Evolutionary conservation across 2,113 vertebrate genomes (phyloP).

Genomic region (Platysteira castanea): DNA sequence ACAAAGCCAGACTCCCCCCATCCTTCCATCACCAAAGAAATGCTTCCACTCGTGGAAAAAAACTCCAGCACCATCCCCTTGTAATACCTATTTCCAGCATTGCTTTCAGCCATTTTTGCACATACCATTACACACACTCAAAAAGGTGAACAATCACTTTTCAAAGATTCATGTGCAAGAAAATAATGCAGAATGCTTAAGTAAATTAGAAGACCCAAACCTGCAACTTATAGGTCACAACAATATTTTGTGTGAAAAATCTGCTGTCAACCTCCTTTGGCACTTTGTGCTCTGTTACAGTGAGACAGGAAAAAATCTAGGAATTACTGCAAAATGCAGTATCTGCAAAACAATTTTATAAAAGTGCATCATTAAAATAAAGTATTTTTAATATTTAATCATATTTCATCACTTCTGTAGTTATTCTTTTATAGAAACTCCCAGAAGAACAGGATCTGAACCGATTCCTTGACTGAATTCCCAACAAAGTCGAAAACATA

Average conservation of each 20-base stretch:
- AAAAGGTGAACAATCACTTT: not conserved
- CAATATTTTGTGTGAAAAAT: not conserved
- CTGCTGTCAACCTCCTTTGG: not conserved
- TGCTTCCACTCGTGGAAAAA: not conserved
- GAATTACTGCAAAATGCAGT: not conserved
- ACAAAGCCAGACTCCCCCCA: not conserved
- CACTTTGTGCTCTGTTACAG: not conserved
- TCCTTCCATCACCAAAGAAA: not conserved
- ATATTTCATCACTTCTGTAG: not conserved
- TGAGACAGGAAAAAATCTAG: not conserved
- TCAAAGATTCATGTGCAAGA: not conserved
- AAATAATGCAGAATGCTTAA: not conserved
- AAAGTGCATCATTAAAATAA: not conserved
- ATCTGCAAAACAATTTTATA: not conserved
- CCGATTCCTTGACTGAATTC: not conserved
- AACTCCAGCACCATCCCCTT: not conserved
- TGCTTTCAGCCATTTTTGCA: not conserved
- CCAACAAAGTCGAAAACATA: not conserved
- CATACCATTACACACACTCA: not conserved
- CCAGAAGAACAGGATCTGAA: not conserved
- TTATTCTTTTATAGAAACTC: not conserved
- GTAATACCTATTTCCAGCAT: not conserved
- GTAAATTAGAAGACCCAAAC: not conserved
- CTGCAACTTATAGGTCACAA: not conserved
- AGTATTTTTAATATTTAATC: not conserved